Evolutionary conservation across 2,888 invertebrate species (phyloP), one percentile per base, ranked within the genome.

Genomic region (Archips xylosteana): DNA sequence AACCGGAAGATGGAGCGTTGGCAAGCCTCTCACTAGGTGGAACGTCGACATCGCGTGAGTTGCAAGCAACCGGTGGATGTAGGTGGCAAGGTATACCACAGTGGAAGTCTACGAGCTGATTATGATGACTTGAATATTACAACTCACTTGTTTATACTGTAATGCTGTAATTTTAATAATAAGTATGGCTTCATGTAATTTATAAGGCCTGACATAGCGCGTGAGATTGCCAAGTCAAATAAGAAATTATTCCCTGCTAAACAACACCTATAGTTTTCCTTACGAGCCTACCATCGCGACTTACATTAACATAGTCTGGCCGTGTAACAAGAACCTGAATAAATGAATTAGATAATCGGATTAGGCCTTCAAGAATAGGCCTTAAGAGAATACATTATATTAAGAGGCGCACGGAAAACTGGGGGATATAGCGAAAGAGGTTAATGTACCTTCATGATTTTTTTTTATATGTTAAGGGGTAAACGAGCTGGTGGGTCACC

Each of bases 251-350:
- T 67, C 13, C 42, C 32, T 32, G 42, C 23, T 54, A 39, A 5
- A 51, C 6, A 66, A 57, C 42, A 57, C 54, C 57, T 23, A 23
- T 63, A 23, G 12, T 32, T 5, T 12, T 39, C 8, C 45, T 4
- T 42, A 45, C 6, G 54, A 32, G 42, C 23, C 42, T 39, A n/a
- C 54, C 8, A 13, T 42, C 57, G 23, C 32, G 42, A 63, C 32
- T 47, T 32, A 57, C 3, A 57, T 67, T 67, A 67, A 45, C 66
- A 57, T 67, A 67, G 15, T 4, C 49, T 57, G 23, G 66, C 57
- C 42, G 32, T 15, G 57, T 67, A 67, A 67, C 54, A 32, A 13
- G 66, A 67, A 67, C 57, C 57, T 67, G 66, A 67, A 67, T 57
- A 67, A 57, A 57, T 67, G 42, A 57, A 57, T 66, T 66, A 66